Base-by-base conservation (phyloP, 2,113 vertebrate genomes). In the Pedionomus torquatus region DNA sequence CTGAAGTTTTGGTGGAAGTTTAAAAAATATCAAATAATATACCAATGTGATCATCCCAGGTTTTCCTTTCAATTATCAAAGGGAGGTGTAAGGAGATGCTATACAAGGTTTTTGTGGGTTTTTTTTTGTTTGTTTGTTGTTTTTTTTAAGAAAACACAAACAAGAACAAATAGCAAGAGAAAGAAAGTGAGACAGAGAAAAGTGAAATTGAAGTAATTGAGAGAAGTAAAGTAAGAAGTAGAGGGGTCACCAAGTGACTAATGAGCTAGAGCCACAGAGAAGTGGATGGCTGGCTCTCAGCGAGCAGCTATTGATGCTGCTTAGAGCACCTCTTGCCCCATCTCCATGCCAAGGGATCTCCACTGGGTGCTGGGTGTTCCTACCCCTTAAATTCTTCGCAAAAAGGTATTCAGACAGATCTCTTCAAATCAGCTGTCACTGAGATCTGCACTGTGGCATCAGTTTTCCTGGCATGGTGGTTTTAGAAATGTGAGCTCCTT, bases 321-420 rank as follows among this genome's bases (percentile, higher is more conserved):
- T 94, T 5, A 3, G 23, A 33, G 26, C 24, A 25, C 30, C 33
- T 61, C 58, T 43, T 60, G 19, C 19, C 43, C 61, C 43, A 51
- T 48, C 15, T 9, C 52, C 5, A 3, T n/a, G 30, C 55, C 55
- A 83, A 55, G 44, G 49, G 46, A 63, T 87, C 37, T 91, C 72
- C 0, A 0, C 37, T 1, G 2, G 2, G 14, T 65, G n/a, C 51
- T 60, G 58, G 9, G 4, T 66, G 5, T 37, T 83, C 51, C 23
- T 78, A 4, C 0, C 17, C 20, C 60, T 82, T 81, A 43, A 68
- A 76, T 89, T 78, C 77, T 52, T 83, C 58, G 35, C 41, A 43
- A 61, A 46, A 55, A 70, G 14, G 6, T 35, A 70, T 94, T 81
- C 46, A 71, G 77, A 57, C 7, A 84, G 51, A 13, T 13, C 48